Percentiles rank a stretch among this genome's conserved stretches.
phyloP scores from a whole-genome alignment of 2,797 vertebrate species.

The Hephaestus fuliginosus region DNA sequence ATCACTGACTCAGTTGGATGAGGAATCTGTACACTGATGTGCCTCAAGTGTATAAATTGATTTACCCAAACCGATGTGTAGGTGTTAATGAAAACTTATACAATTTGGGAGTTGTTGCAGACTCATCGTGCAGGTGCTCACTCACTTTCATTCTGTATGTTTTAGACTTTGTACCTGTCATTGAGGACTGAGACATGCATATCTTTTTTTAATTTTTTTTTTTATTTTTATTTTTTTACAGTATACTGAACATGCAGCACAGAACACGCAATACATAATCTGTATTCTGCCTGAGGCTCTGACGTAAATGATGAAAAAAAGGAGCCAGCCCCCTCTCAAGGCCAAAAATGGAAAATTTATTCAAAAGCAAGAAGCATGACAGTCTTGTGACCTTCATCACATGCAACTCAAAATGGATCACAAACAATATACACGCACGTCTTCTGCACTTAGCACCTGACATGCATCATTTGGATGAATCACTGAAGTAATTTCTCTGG shows the following conservation, averaged over 20 bases:
- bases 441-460: background rate
- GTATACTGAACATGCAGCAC: background rate
- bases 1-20: background rate
- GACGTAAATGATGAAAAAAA: constrained; percentile 13
- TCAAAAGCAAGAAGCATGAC: background rate
- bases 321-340: background rate
- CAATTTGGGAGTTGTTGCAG: background rate
- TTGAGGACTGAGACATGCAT: background rate
- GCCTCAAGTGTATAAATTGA: constrained; percentile 22
- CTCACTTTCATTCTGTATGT: constrained; percentile 27
- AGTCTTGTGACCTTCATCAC: constrained; percentile 18
- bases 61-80: constrained; percentile 19
- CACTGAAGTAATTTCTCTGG: background rate
- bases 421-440: background rate
- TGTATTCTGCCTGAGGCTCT: background rate
- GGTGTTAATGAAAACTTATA: constrained; percentile 23
- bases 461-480: constrained; percentile 4
- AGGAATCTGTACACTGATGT: background rate
- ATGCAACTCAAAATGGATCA: background rate
- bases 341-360: background rate
- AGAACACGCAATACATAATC: background rate
- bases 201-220: background rate
- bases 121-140: background rate
- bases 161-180: constrained; percentile 7
- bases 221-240: background rate